These are phyloP conservation scores for Pangasius krempfi DNA, from an alignment of 2,797 vertebrate genomes.

Conservation along the genomic window DNA sequence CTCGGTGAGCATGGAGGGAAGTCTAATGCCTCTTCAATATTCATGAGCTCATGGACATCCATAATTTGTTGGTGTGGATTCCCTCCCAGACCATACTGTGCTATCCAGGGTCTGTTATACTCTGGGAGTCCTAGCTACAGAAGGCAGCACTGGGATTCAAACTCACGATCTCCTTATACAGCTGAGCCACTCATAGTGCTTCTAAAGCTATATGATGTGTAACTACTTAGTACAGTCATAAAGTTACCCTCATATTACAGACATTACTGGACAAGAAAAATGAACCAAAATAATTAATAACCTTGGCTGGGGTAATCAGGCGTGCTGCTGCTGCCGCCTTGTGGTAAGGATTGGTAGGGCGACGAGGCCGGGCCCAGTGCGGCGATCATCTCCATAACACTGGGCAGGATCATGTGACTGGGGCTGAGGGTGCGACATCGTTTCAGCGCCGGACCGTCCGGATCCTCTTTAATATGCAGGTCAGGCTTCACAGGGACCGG, in stretches of 20 bases:
- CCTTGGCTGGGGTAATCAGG: slow-evolving; percentile 83
- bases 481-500: slow-evolving; percentile 92
- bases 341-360: slow-evolving; percentile 77
- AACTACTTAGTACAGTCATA: background rate
- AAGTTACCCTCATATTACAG: background rate
- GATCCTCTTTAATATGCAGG: slow-evolving; percentile 89
- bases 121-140: background rate
- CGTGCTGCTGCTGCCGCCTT: slow-evolving; percentile 71
- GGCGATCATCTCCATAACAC: slow-evolving; percentile 95
- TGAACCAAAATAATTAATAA: slow-evolving; percentile 50
- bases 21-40: background rate
- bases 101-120: background rate
- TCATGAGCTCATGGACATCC: background rate
- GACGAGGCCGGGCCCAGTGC: slow-evolving; percentile 85
- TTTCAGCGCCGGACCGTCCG: slow-evolving; percentile 87
- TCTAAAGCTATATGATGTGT: background rate
- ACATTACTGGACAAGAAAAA: background rate
- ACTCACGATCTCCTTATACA: background rate
- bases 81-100: background rate
- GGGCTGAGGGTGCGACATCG: slow-evolving; percentile 93
- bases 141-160: background rate
- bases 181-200: background rate
- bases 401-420: slow-evolving; percentile 90
- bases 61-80: background rate
- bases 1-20: background rate